Base-by-base conservation (phyloP, 2,888 invertebrate species). In the Siphonodentalium dalli region DNA sequence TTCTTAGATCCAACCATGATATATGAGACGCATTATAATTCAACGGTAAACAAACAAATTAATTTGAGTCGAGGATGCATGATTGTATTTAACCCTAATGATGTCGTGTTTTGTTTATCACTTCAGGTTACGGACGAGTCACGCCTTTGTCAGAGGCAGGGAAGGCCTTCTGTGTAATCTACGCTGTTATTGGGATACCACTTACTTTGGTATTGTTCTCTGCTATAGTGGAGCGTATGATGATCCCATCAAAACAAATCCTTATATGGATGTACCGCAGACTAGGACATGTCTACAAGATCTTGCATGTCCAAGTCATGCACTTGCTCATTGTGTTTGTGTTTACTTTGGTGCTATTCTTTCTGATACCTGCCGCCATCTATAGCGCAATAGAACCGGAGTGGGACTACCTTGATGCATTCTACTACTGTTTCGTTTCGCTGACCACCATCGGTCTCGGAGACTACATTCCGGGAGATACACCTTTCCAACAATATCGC, bases 381-480 rank as follows among this genome's bases (percentile, higher is more conserved):
- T 93, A 92, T 82, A 86, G 89, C 18, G 81, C 83, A 41, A 80
- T 93, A 58, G 93, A 93, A 80, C 88, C 89, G 0, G 88, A 87
- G 8, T 92, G 92, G 92, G 89, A 89, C 78, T 90, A 87, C 80
- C 84, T 93, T 63, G 93, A 93, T 83, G 89, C 92, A 0, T 86
- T 93, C 75, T 93, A 93, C 83, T 93, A 92, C 82, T 93, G 92
- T 83, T 92, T 93, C 84, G 90, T 93, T 70, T 92, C 92, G 13
- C 84, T 93, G 63, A 92, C 93, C 23, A 93, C 93, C 59, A 90
- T 93, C 72, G 80, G 93, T 13, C 85, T 93, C 2, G 93, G 93
- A 0, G 93, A 93, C 83, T 92, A 91, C 83, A 91, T 93, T 63
- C 93, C 93, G 0, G 91, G 91, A 0, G 92, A 92, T 75, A 85